These are phyloP conservation scores for Xanthorhoe spadicearia DNA, from an alignment of 2,888 invertebrate species.

Conservation along the genomic window DNA sequence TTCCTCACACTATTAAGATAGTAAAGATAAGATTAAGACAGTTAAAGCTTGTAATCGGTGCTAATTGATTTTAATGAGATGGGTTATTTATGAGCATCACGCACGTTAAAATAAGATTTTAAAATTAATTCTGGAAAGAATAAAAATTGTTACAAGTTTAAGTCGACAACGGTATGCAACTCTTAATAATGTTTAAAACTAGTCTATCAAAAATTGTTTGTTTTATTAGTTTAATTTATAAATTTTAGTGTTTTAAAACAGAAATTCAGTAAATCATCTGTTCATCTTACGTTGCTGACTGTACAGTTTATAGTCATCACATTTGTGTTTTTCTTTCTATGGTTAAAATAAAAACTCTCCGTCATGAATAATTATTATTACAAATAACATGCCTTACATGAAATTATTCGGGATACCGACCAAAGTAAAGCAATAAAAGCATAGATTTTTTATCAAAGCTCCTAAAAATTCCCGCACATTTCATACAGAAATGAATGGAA, in stretches of 20 bases:
- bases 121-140: neutral
- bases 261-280: no score
- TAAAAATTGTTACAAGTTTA: no score
- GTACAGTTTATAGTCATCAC: neutral
- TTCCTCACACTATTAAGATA: conserved; percentile 78
- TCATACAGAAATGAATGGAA: conserved; percentile 82
- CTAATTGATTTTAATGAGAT: conserved; percentile 72
- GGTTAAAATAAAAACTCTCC: conserved; percentile 19
- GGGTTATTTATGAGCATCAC: conserved; percentile 38
- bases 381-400: conserved; percentile 33
- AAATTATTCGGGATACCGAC: conserved; percentile 41
- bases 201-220: no score
- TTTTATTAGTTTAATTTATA: no score
- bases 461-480: conserved; percentile 70
- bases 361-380: conserved; percentile 37
- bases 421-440: conserved; percentile 53
- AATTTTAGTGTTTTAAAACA: no score
- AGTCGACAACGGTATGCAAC: no score
- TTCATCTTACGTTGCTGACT: no score
- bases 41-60: conserved; percentile 53
- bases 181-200: no score
- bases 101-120: conserved; percentile 14
- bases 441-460: conserved; percentile 64
- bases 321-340: neutral
- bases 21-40: conserved; percentile 66